A percentile compares a stretch with the other conserved stretches of the same genome.
Conservation (phyloP, 2,888 invertebrate species). For the Tuberolachnus salignus region DNA sequence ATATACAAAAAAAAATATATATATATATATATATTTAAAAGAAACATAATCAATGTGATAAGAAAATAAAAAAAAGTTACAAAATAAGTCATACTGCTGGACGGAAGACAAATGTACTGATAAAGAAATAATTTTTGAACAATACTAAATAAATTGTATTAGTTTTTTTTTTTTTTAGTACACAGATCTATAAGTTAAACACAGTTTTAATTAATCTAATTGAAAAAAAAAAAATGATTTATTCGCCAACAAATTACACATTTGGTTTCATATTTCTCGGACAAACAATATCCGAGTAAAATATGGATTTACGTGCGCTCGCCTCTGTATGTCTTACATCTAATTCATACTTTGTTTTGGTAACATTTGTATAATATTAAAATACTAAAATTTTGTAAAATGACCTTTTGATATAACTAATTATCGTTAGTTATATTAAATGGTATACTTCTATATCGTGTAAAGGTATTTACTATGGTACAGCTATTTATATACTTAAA, state of each 20-base stretch:
- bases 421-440: too few relatives aligned
- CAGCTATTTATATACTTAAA: too few relatives aligned
- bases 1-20: not conserved
- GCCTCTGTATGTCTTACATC: not conserved
- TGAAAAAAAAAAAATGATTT: not conserved
- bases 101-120: constrained; percentile 33
- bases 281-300: not conserved
- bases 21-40: not conserved
- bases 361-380: not conserved
- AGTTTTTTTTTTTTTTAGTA: not conserved
- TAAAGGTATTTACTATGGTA: not conserved
- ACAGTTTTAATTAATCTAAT: not conserved
- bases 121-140: constrained; percentile 17
- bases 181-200: not conserved
- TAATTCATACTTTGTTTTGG: constrained; percentile 19
- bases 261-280: not conserved
- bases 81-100: constrained; percentile 2
- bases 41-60: not conserved
- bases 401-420: constrained; percentile 1
- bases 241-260: not conserved
- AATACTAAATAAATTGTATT: not conserved
- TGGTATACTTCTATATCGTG: not conserved
- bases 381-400: not conserved
- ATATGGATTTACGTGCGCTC: not conserved
- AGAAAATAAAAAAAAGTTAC: constrained; percentile 3